Evolutionary conservation across 2,888 invertebrate genomes (phyloP), one percentile per base, ranked within the genome.

Genomic region (Andrena bicolor): DNA sequence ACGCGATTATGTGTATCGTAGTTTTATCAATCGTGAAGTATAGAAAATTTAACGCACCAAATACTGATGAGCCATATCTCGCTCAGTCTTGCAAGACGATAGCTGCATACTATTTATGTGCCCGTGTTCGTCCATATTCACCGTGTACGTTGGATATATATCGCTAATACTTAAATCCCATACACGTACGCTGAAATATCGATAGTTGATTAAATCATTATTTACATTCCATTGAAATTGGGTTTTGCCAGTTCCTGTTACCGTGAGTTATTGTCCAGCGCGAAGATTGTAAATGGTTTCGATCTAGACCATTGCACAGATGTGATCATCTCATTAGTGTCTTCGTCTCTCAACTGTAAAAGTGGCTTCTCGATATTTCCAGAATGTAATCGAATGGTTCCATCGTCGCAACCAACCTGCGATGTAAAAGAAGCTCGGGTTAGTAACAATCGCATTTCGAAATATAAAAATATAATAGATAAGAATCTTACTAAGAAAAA

Each of bases 141-240:
- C 89, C 3, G 94, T 94, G 88, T 94, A 91, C 32, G 93, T 90
- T 0, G 95, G 95, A 83, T 92, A 92, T 83, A 95, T 94, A 87
- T 95, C 95, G 83, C 95, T 95, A 64, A 92, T 92, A 71, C 93
- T 93, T 81, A 96, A 91, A 90, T 96, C 94, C 95, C 95, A 96
- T 51, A 95, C 90, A 78, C 95, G 94, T 60, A 95, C 93, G 49
- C 94, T 94, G 86, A 93, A 94, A 88, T 71, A 61, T 73, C 7
- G 64, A 70, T 61, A 48, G 10, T 35, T 23, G 76, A 13, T 28
- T 30, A 41, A 83, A 23, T 49, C 49, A 41, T 51, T 28, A 7
- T 71, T 0, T 41, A 26, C 10, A 7, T 20, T 16, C 35, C 41
- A n/a, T 41, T 26, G 0, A 2, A 51, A 28, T 5, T 7, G 20